phyloP scores from a whole-genome alignment of 2,113 vertebrate genomes.

The Chelonoidis abingdonii region DNA sequence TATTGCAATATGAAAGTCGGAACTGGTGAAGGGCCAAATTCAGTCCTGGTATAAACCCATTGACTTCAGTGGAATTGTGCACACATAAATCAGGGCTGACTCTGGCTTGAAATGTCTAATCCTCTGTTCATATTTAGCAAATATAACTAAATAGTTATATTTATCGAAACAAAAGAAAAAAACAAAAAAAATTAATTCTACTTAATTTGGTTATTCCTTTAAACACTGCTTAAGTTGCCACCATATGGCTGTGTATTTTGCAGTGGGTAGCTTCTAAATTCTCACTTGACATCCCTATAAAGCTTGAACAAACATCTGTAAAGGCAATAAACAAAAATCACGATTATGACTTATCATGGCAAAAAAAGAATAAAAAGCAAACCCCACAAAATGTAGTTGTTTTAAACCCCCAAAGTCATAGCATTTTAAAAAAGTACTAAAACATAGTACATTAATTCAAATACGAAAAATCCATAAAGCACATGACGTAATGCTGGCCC shows the following conservation, averaged over 20 bases:
- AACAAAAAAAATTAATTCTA: not conserved
- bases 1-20: not conserved
- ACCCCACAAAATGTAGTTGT: not conserved
- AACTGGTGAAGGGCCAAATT: not conserved
- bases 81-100: not conserved
- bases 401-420: not conserved
- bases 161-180: not conserved
- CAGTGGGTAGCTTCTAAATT: constrained; percentile 8
- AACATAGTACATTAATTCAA: not conserved
- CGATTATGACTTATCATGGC: not conserved
- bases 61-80: not conserved
- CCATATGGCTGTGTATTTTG: not conserved
- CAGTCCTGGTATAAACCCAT: not conserved
- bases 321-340: not conserved
- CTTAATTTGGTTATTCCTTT: not conserved
- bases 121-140: not conserved
- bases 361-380: not conserved
- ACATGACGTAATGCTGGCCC: not conserved
- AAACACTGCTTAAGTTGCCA: not conserved
- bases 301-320: not conserved
- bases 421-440: not conserved
- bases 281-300: constrained; percentile 1
- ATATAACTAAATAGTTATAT: not conserved
- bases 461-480: not conserved
- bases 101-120: not conserved